Conservation (phyloP, 2,113 vertebrate species). For the Zapus hudsonius region DNA sequence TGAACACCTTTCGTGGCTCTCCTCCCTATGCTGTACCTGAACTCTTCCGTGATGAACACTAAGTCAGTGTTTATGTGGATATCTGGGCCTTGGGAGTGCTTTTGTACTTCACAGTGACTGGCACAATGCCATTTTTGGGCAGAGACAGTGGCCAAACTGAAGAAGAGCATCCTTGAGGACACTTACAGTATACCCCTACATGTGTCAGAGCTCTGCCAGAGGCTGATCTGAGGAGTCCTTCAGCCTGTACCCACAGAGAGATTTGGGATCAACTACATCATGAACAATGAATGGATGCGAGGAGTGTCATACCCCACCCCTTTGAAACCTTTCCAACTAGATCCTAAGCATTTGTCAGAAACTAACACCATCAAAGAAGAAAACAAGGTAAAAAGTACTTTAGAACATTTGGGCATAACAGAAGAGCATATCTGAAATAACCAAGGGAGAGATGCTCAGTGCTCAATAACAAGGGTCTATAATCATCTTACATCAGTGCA, state of each 20-base stretch:
- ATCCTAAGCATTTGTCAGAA: conserved; percentile 91
- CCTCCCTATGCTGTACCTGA: conserved; percentile 97
- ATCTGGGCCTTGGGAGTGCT: conserved; percentile 97
- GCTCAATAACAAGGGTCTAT: conserved; percentile 94
- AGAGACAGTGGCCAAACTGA: conserved; percentile 96
- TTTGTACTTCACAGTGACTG: conserved; percentile 95
- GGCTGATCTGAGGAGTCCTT: conserved; percentile 92
- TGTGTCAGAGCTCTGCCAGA: conserved; percentile 92
- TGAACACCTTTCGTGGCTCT: conserved; percentile 97
- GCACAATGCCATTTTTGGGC: conserved; percentile 96
- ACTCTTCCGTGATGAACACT: conserved; percentile 95
- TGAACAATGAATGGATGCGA: conserved; percentile 94
- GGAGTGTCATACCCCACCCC: conserved; percentile 91
- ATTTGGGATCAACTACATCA: conserved; percentile 91
- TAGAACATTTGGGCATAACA: conserved; percentile 93
- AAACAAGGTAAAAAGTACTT: conserved; percentile 88
- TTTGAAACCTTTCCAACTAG: conserved; percentile 91
- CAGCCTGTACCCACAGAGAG: conserved; percentile 91
- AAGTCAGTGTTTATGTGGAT: conserved; percentile 92
- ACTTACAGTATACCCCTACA: conserved; percentile 88
- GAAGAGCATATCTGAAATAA: conserved; percentile 94
- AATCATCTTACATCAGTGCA: conserved; percentile 94
- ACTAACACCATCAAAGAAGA: conserved; percentile 87
- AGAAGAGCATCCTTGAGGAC: conserved; percentile 95
- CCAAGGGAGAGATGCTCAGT: conserved; percentile 90